Conservation (phyloP, 1,140 invertebrate species). For the Aphidius ervi region DNA sequence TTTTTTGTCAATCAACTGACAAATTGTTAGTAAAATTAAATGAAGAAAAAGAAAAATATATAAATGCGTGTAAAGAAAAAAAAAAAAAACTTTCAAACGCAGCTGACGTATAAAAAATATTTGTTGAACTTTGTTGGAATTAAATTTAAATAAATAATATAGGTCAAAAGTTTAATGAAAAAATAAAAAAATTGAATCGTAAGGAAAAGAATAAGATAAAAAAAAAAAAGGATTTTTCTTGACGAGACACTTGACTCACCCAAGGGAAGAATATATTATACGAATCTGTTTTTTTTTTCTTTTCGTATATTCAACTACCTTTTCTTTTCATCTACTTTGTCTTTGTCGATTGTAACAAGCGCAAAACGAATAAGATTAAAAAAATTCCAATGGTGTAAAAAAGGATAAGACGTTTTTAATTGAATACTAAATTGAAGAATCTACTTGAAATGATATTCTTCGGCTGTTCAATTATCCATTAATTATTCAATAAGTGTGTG, state of each 20-base stretch:
- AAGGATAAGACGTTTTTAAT: constrained; percentile 14
- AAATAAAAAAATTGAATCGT: no score
- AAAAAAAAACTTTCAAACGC: no score
- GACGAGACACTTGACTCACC: neutral
- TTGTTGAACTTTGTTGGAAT: no score
- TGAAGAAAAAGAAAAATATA: no score
- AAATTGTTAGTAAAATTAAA: no score
- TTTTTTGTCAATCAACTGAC: no score
- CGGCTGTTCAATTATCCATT: constrained; percentile 3
- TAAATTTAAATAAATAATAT: no score
- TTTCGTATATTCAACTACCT: neutral
- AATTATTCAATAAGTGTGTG: no score
- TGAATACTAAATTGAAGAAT: constrained; percentile 19
- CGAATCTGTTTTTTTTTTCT: neutral
- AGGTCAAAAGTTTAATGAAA: no score
- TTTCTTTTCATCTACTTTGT: neutral
- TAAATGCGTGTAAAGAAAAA: no score
- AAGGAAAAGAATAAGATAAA: neutral
- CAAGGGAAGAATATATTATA: constrained; percentile 15
- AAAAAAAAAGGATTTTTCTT: constrained; percentile 1
- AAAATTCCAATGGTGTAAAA: constrained; percentile 7
- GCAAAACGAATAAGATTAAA: neutral
- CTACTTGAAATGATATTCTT: constrained; percentile 1
- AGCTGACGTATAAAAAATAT: no score
- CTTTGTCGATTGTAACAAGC: neutral